These are phyloP conservation scores for Neria commutata DNA, from an alignment of 2,888 invertebrate species.

Conservation along the genomic window DNA sequence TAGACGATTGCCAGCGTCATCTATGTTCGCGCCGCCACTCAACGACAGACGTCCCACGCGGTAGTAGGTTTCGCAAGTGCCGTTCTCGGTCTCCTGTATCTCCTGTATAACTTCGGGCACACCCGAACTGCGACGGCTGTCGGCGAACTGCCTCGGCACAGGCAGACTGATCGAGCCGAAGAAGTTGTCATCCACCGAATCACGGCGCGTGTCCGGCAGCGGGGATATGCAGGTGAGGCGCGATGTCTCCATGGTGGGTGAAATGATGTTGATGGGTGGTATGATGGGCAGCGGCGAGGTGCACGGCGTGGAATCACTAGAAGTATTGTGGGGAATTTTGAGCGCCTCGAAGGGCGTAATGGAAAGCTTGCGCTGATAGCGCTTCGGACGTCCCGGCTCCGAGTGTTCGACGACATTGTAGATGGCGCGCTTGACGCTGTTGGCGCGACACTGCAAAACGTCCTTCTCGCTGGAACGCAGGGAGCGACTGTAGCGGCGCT, in stretches of 20 bases:
- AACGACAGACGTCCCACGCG: slow-evolving; percentile 50
- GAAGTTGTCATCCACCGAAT: slow-evolving; percentile 67
- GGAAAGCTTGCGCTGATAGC: slow-evolving; percentile 64
- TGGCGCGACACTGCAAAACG: slow-evolving; percentile 70
- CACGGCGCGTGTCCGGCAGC: slow-evolving; percentile 68
- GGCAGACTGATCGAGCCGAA: slow-evolving; percentile 66
- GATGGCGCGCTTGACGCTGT: slow-evolving; percentile 83
- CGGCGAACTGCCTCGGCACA: slow-evolving; percentile 82
- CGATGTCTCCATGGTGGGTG: slow-evolving; percentile 60
- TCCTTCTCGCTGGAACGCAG: slow-evolving; percentile 66
- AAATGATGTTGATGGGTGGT: slow-evolving; percentile 59
- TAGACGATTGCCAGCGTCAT: slow-evolving; percentile 49
- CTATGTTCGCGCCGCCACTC: slow-evolving; percentile 56
- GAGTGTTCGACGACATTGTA: slow-evolving; percentile 81
- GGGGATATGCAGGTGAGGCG: slow-evolving; percentile 71
- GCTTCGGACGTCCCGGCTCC: slow-evolving; percentile 65
- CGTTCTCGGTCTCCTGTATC: slow-evolving; percentile 48
- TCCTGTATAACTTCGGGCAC: slow-evolving; percentile 59
- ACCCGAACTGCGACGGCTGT: slow-evolving; percentile 73
- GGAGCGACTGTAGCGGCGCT: slow-evolving; percentile 55
- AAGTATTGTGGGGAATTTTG: slow-evolving; percentile 51
- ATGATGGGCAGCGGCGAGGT: slow-evolving; percentile 56
- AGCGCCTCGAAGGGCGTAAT: slow-evolving; percentile 59
- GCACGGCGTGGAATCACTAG: slow-evolving; percentile 57
- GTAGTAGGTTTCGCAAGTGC: slow-evolving; percentile 43